Evolutionary conservation across 2,888 invertebrate genomes (phyloP).

Genomic region (Pasiphila rectangulata): DNA sequence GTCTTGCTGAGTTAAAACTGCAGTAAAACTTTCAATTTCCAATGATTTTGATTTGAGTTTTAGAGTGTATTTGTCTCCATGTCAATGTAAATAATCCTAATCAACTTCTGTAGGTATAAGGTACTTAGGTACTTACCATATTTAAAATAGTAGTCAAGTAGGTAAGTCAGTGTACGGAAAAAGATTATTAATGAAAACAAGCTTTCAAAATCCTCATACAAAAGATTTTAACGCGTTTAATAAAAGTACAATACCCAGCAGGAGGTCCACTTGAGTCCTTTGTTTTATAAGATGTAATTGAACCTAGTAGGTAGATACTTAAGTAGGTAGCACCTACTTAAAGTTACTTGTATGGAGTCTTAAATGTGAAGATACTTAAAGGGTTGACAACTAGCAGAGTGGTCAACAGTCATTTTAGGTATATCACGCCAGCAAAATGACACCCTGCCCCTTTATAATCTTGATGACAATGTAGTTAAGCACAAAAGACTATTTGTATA

Average conservation of each 20-base stretch:
- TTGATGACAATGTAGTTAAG: too few relatives aligned
- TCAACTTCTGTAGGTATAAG: too few relatives aligned
- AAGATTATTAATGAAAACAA: background rate
- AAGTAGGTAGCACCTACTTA: conserved; percentile 4
- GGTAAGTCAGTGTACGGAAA: too few relatives aligned
- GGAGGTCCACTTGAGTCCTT: conserved; percentile 2
- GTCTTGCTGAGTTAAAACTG: too few relatives aligned
- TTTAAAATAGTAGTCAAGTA: conserved; percentile 1
- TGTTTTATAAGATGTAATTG: background rate
- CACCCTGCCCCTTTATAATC: too few relatives aligned
- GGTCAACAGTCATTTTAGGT: conserved; percentile 4
- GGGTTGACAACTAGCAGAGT: background rate
- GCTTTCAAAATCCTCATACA: background rate
- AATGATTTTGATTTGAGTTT: too few relatives aligned
- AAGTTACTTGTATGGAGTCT: background rate
- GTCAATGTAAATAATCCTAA: too few relatives aligned
- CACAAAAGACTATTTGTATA: too few relatives aligned
- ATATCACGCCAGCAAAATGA: background rate
- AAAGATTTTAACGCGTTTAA: conserved; percentile 15
- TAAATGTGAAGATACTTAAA: background rate
- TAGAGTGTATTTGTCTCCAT: too few relatives aligned
- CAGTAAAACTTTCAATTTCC: too few relatives aligned
- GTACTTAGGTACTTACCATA: too few relatives aligned
- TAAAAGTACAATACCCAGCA: background rate
- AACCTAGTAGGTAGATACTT: background rate